phyloP scores from a whole-genome alignment of 2,888 invertebrate species.

The Napeogenes sylphis region DNA sequence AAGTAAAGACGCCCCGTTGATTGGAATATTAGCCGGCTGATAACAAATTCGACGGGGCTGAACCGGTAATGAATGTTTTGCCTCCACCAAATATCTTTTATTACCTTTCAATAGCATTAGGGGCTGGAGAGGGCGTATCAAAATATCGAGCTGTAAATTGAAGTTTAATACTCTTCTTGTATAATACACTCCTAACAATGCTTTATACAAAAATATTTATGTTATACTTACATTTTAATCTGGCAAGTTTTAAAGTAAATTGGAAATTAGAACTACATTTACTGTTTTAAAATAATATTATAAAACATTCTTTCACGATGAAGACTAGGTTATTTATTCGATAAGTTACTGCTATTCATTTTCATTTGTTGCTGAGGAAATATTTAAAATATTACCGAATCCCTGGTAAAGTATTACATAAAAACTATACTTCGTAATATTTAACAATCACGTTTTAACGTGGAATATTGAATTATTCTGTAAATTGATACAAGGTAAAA shows the following conservation, averaged over 20 bases:
- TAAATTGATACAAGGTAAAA: no score
- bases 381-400: no score
- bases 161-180: no score
- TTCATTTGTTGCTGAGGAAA: no score
- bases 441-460: no score
- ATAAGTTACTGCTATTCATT: no score
- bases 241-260: not conserved
- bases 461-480: no score
- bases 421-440: no score
- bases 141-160: conserved; percentile 12
- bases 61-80: conserved; percentile 49
- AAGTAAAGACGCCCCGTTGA: conserved; percentile 37
- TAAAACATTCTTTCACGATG: no score
- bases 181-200: no score
- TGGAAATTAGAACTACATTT: not conserved
- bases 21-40: conserved; percentile 63
- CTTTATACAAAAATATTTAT: not conserved
- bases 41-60: conserved; percentile 55
- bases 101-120: conserved; percentile 33
- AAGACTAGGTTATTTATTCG: no score
- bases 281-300: not conserved
- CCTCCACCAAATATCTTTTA: conserved; percentile 35
- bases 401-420: no score
- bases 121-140: conserved; percentile 14
- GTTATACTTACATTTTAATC: not conserved